Evolutionary conservation across 2,888 invertebrate species (phyloP).

Genomic region (Acanthosepion pharaonis): DNA sequence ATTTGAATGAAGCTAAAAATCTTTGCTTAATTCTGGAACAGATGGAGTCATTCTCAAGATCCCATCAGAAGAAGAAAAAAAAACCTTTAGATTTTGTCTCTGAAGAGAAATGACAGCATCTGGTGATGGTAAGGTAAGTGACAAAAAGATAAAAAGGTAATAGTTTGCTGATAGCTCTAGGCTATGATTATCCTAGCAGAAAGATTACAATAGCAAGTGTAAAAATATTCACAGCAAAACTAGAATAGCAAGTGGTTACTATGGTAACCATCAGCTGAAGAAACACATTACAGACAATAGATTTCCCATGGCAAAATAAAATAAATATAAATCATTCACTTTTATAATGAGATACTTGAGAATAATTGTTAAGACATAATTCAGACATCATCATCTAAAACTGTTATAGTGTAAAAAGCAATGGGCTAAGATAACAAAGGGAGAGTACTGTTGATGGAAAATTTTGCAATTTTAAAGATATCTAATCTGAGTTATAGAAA

Average conservation of each 20-base stretch:
- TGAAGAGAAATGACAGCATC: not conserved
- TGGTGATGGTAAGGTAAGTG: not conserved
- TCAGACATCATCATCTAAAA: too few species aligned
- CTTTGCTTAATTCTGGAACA: not conserved
- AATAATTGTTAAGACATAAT: too few species aligned
- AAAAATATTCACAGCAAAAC: not conserved
- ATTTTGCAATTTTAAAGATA: too few species aligned
- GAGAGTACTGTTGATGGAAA: too few species aligned
- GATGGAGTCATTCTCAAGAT: not conserved
- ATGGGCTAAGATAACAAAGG: too few species aligned
- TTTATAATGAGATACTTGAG: not conserved
- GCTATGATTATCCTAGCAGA: not conserved
- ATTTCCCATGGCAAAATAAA: not conserved
- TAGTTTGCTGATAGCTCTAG: not conserved
- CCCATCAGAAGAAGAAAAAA: not conserved
- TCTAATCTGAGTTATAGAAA: too few species aligned
- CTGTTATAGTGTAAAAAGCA: too few species aligned
- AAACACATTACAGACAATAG: not conserved
- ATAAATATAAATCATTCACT: not conserved
- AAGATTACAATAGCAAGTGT: not conserved
- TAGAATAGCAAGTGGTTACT: not conserved
- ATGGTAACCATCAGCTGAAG: not conserved
- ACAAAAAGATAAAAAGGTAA: not conserved
- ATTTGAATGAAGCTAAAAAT: not conserved
- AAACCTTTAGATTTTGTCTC: not conserved